Conservation (phyloP, 2,888 invertebrate genomes). For the Geophilus truncorum region DNA sequence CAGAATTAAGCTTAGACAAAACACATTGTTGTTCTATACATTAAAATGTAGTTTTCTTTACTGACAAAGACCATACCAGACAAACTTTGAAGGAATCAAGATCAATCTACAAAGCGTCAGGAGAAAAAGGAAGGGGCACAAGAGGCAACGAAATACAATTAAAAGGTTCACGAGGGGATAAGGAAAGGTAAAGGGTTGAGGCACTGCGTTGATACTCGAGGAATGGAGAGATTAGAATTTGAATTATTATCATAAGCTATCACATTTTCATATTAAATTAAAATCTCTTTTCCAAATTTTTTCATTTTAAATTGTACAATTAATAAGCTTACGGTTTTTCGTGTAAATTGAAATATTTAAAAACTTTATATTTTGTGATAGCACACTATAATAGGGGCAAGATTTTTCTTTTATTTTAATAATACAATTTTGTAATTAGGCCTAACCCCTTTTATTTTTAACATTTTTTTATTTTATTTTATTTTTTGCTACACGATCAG, state of each 20-base stretch:
- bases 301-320: not conserved
- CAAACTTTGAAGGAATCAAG: slow-evolving; percentile 10
- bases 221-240: slow-evolving; percentile 10
- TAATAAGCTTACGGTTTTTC: not conserved
- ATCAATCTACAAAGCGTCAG: slow-evolving; percentile 4
- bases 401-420: not conserved
- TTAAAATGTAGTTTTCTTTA: not conserved
- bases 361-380: not conserved
- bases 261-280: not conserved
- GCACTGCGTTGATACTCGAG: slow-evolving; percentile 4
- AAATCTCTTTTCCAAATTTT: not conserved
- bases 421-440: not conserved
- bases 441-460: not conserved
- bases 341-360: not conserved
- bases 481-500: not conserved
- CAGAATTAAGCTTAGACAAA: not conserved
- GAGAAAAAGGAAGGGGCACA: not conserved
- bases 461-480: too few species aligned
- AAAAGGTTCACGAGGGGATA: not conserved
- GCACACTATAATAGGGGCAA: slow-evolving; percentile 3
- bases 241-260: slow-evolving; percentile 1
- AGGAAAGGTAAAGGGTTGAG: not conserved
- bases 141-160: not conserved
- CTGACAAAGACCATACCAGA: slow-evolving; percentile 10
- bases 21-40: slow-evolving; percentile 4